These are phyloP conservation scores for Propithecus perrieri DNA, from an alignment of 2,797 vertebrate genomes.

Conservation along the genomic window DNA sequence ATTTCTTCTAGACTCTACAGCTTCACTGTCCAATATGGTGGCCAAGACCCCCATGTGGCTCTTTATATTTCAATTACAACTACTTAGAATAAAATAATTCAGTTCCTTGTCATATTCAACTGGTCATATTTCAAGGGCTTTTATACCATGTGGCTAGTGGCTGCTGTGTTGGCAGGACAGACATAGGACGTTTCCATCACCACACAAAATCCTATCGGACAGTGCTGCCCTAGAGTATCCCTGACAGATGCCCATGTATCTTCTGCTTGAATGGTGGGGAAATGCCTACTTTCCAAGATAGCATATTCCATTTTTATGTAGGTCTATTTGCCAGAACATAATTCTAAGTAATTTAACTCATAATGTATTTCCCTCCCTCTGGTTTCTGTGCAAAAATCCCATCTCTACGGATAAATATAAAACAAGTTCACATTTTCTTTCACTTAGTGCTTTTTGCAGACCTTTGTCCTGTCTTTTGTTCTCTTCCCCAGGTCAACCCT, in stretches of 20 bases:
- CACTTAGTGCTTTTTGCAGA: neutral
- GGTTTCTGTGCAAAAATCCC: neutral
- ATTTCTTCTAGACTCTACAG: neutral
- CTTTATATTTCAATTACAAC: neutral
- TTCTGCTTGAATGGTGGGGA: neutral
- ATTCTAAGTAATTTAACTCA: neutral
- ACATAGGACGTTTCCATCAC: neutral
- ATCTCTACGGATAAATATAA: neutral
- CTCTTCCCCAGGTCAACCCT: neutral
- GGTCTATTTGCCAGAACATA: neutral
- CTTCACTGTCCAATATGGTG: neutral
- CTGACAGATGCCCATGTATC: neutral
- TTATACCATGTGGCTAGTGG: neutral
- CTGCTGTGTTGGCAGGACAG: neutral
- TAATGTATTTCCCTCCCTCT: neutral
- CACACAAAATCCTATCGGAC: neutral
- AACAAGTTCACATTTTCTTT: neutral
- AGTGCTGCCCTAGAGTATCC: neutral
- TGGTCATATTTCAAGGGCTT: neutral
- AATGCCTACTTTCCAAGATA: neutral
- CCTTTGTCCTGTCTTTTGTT: neutral
- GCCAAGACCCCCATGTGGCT: neutral
- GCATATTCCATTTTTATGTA: neutral
- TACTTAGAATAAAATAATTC: neutral
- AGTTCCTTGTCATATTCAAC: neutral